phyloP scores from a whole-genome alignment of 2,888 invertebrate species.

The Stenotaenia linearis region DNA sequence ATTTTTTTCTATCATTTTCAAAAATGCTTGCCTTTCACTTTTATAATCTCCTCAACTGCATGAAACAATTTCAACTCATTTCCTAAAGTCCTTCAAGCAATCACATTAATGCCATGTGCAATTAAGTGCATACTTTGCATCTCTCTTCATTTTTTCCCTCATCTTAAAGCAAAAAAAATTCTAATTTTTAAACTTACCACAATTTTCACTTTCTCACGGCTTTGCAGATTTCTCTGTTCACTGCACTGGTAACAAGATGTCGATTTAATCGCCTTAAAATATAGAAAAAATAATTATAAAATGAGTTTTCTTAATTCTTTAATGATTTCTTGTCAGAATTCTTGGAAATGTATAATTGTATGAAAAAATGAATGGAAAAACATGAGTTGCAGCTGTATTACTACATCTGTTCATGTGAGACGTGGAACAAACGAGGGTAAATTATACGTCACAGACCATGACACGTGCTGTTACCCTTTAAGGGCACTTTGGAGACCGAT shows the following conservation, averaged over 20 bases:
- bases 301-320: not conserved
- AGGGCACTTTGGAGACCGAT: not conserved
- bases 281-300: not conserved
- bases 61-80: not conserved
- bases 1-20: no score
- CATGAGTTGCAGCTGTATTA: not conserved
- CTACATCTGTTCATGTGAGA: not conserved
- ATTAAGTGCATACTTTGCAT: no score
- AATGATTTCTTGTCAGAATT: not conserved
- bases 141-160: no score
- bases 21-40: no score
- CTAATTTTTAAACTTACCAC: not conserved
- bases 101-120: not conserved
- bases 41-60: no score
- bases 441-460: not conserved
- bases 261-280: not conserved
- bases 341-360: not conserved
- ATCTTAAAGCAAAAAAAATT: not conserved
- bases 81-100: not conserved
- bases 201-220: not conserved
- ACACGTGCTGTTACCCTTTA: not conserved
- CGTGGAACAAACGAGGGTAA: not conserved
- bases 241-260: not conserved
- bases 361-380: not conserved
- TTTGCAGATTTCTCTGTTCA: not conserved